Base-by-base conservation (phyloP, 2,888 invertebrate species). In the Acleris laterana region DNA sequence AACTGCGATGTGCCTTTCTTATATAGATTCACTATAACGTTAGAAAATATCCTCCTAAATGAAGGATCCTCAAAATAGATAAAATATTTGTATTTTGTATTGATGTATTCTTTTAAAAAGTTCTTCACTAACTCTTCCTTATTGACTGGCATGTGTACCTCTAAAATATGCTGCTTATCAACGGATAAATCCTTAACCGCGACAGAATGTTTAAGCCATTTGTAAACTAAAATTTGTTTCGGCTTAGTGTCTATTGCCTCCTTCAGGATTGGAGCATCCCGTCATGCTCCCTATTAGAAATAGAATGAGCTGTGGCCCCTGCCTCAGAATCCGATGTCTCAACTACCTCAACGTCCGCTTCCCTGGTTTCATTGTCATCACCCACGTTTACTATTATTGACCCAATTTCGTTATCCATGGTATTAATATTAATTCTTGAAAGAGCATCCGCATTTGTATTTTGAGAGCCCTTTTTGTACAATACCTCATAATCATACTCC, bases 231-330 rank as follows among this genome's bases (percentile, higher is more conserved):
- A n/a, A 28, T 52, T 28, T 52, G 52, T 20, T n/a, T 75, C 0
- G 78, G 72, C 60, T 81, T 77, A 1, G 70, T 74, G 28, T 77
- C 76, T 44, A 78, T 71, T 0, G 78, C 75, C 70, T 80, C 77
- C 0, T 77, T 44, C 42, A 77, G 50, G 7, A 77, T 75, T 2
- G 72, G 76, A n/a, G n/a, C 1, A 78, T 77, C 2, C 71, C 74
- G 5, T 64, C 42, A 13, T 61, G 49, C 60, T 74, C 65, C n/a
- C 62, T 20, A 17, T 67, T 46, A 19, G 28, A 17, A 28, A 55
- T 58, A 5, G 70, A 69, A 62, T 71, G 60, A 55, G 49, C 60
- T 4, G 69, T 69, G 13, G 49, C 59, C 5, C 49, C 49, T 19
- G 49, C 49, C 13, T 59, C 59, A 13, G 59, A 60, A 28, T 57